Evolutionary conservation across 2,888 invertebrate species (phyloP), one percentile per base, ranked within the genome.

Genomic region (Drosophila borealis): DNA sequence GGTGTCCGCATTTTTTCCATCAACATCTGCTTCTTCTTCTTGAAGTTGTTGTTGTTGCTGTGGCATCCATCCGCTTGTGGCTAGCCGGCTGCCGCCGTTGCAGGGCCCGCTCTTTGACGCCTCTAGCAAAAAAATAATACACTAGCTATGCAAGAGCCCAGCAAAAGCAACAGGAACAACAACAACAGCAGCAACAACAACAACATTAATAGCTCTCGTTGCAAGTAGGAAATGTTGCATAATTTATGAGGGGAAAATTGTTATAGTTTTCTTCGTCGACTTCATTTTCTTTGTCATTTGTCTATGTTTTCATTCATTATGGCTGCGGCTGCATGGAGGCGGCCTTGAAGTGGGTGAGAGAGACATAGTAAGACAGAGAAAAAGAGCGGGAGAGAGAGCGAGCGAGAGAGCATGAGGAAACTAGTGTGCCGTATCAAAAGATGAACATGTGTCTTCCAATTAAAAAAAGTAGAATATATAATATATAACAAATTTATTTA

Each of bases 221-320:
- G 82, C 61, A 80, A 86, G 69, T 72, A 86, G 87, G 83, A 84
- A 88, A 83, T 80, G 83, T 84, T 84, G 83, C 83, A 84, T 84
- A 88, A 84, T 88, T 88, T 74, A 88, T 84, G 69, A 83, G 80
- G 74, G 87, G 78, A 86, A 86, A 78, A 88, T 80, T 78, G 83
- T 74, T 78, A 82, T 71, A 85, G 57, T 71, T 81, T 57, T 51
- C 50, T 46, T 54, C 50, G 21, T 41, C 42, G 36, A 44, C 75
- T 53, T 51, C 14, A 37, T 62, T 71, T 68, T 63, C 46, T 50
- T 53, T 74, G 79, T 53, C 41, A 56, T 70, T 75, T 67, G 61
- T 51, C 50, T 61, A 42, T 41, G 56, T 67, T 51, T 69, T 61
- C 67, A 60, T 73, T 67, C 53, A 62, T 46, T 62, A 39, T 48